Evolutionary conservation across 37 sponge, comb jelly and placozoan genomes (phyloP), one percentile per base, ranked within the genome.

Genomic region (Petrosia ficiformis): DNA sequence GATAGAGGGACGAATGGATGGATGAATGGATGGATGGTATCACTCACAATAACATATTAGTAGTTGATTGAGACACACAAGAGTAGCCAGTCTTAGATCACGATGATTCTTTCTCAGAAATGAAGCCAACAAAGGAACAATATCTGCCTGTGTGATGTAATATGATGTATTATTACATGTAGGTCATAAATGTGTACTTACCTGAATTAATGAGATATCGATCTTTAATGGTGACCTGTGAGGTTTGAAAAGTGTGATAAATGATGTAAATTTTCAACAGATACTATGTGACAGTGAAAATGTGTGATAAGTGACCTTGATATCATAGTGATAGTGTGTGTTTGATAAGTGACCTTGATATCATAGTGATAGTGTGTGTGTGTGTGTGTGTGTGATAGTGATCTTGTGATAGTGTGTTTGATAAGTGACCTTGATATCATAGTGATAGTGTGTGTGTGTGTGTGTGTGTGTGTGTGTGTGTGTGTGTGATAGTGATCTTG

Each of bases 41-140:
- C 37, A 74, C 80, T 77, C 72, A 77, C 90, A 59, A 48, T 92
- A 98, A 31, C 68, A 68, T 35, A 75, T 66, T 57, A 98, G 68
- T 33, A 98, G 61, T 38, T 80, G 89, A 31, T 84, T 77, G 31
- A 95, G 78, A 67, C 90, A 87, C 63, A 76, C 71, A 70, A 98
- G 84, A 16, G 93, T 92, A 4, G 99, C 88, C 39, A 98, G 87
- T 32, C 78, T 67, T 30, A 98, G 91, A 31, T 96, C 94, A 31
- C 99, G 80, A 48, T 95, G 97, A 64, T 92, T 98, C 84, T 98
- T 98, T 14, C 99, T 73, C 1, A 98, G 96, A 77, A 92, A 98
- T 36, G 95, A 73, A 2, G 96, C 92, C 60, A 95, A 57, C 24
- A 98, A 86, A 11, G 93, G 96, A 68, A 98, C 68, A 2, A 86